phyloP scores from a whole-genome alignment of 2,113 vertebrate species.

The Xyrauchen texanus region DNA sequence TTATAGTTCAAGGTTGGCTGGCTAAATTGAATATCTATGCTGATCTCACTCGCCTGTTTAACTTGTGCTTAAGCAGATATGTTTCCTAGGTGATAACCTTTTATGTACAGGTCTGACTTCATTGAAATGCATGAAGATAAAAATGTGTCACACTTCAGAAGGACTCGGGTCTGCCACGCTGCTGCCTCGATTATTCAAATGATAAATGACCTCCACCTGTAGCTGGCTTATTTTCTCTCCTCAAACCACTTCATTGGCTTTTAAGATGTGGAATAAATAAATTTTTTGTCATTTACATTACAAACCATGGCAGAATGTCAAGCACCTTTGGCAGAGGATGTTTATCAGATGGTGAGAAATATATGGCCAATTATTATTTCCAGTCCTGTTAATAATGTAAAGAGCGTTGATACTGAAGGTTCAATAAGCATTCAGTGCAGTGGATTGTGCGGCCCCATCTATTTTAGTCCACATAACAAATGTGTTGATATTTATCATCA shows the following conservation, averaged over 20 bases:
- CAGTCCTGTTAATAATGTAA: slow-evolving; percentile 86
- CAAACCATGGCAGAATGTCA: slow-evolving; percentile 96
- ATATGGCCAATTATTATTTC: slow-evolving; percentile 86
- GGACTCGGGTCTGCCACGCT: slow-evolving; percentile 82
- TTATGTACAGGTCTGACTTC: slow-evolving; percentile 99
- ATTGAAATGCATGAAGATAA: slow-evolving; percentile 99
- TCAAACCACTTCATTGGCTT: slow-evolving; percentile 95
- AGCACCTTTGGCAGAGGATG: slow-evolving; percentile 81
- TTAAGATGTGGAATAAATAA: slow-evolving; percentile 92
- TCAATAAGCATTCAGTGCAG: slow-evolving; percentile 40
- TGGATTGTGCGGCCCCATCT: neutral
- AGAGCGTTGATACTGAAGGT: slow-evolving; percentile 69
- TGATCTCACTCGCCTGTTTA: slow-evolving; percentile 99
- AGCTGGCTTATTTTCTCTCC: slow-evolving; percentile 91
- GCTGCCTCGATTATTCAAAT: slow-evolving; percentile 95
- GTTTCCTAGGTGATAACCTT: slow-evolving; percentile 99
- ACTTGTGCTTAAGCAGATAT: slow-evolving; percentile 99
- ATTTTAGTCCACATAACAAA: slow-evolving; percentile 66
- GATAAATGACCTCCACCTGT: slow-evolving; percentile 99
- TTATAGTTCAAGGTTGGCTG: slow-evolving; percentile 99
- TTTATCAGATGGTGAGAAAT: slow-evolving; percentile 78
- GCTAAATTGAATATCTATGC: slow-evolving; percentile 99
- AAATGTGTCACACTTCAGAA: slow-evolving; percentile 98
- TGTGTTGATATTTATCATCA: slow-evolving; percentile 78
- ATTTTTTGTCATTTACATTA: slow-evolving; percentile 98